phyloP scores from a whole-genome alignment of 1,140 invertebrate genomes.

The Orius insidiosus region DNA sequence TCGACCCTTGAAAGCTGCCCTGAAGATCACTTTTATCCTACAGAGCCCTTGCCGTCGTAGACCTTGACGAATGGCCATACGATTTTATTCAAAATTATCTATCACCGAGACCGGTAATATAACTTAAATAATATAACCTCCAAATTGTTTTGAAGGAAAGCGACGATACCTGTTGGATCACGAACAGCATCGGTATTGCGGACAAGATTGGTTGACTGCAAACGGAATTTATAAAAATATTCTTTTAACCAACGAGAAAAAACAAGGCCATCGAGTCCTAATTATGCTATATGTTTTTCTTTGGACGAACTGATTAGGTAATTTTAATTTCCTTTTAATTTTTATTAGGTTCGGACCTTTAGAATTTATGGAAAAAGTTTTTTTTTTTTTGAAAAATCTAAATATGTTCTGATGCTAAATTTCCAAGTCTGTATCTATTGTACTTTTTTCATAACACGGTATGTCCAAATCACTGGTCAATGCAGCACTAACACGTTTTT shows the following conservation, averaged over 20 bases:
- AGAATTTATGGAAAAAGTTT: too few species aligned
- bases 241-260: slow-evolving; percentile 6
- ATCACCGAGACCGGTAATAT: neutral
- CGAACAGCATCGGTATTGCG: slow-evolving; percentile 18
- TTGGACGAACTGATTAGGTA: slow-evolving; percentile 1
- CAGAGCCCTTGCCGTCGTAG: neutral
- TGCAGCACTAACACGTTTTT: too few species aligned
- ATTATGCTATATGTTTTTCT: neutral
- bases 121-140: too few species aligned
- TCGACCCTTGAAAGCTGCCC: neutral
- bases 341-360: too few species aligned
- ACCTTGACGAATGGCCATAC: slow-evolving; percentile 18
- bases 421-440: too few species aligned
- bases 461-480: too few species aligned
- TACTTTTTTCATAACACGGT: too few species aligned
- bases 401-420: too few species aligned
- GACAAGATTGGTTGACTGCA: slow-evolving; percentile 16
- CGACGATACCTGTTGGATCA: slow-evolving; percentile 2
- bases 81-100: slow-evolving; percentile 13
- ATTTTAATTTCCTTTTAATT: too few species aligned
- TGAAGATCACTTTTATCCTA: slow-evolving; percentile 2
- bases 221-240: neutral
- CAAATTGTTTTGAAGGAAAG: neutral
- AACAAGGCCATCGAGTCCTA: slow-evolving; percentile 4
- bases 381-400: too few species aligned